Conservation (phyloP, 2,113 vertebrate genomes). For the Empidonax traillii region DNA sequence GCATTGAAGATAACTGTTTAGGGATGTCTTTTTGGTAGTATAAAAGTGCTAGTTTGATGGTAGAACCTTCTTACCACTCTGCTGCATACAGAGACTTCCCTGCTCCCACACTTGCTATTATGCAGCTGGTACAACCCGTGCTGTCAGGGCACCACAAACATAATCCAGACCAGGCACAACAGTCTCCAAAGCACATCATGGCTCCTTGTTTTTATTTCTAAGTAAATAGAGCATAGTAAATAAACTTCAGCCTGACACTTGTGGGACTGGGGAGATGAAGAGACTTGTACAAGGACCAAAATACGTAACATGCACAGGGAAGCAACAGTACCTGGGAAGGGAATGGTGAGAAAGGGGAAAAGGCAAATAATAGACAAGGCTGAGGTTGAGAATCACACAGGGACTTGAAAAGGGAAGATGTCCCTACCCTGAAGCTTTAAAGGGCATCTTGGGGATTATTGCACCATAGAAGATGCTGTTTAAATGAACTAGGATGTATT, state of each 20-base stretch:
- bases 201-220: not conserved
- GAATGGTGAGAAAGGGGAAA: not conserved
- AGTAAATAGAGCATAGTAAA: not conserved
- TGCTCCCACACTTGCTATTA: rapidly evolving
- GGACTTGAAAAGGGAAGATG: not conserved
- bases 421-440: not conserved
- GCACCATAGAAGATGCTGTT: not conserved
- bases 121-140: rapidly evolving
- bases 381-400: not conserved
- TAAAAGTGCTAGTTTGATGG: not conserved
- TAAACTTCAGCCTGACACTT: not conserved
- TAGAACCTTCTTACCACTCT: not conserved
- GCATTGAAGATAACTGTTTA: not conserved
- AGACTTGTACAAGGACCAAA: not conserved
- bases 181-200: not conserved
- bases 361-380: not conserved
- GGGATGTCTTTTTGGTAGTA: not conserved
- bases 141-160: not conserved
- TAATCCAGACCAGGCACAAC: not conserved
- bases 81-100: not conserved
- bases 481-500: not conserved
- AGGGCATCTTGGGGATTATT: not conserved
- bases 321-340: not conserved
- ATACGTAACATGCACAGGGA: not conserved
- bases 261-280: not conserved